Evolutionary conservation across 2,888 invertebrate species (phyloP).

Genomic region (Harmothoe impar): DNA sequence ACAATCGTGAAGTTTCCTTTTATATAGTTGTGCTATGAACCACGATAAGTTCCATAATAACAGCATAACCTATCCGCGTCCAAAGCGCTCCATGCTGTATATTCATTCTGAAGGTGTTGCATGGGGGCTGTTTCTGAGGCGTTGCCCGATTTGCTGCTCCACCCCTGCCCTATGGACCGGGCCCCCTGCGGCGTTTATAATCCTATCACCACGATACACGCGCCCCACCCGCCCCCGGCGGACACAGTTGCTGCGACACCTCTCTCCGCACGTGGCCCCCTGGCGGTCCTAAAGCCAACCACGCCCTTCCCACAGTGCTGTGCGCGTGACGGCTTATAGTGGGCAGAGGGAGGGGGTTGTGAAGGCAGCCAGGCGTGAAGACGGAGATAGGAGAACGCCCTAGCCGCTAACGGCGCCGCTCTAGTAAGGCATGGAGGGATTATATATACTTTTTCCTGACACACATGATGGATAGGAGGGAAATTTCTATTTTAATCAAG

Average conservation of each 20-base stretch:
- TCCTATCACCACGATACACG: slow-evolving; percentile 6
- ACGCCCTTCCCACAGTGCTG: neutral
- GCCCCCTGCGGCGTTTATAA: neutral
- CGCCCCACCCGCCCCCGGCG: neutral
- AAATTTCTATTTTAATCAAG: slow-evolving; percentile 34
- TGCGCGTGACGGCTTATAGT: neutral
- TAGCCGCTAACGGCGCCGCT: neutral
- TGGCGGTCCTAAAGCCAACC: neutral
- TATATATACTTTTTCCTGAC: slow-evolving; percentile 11
- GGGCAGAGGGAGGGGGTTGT: neutral
- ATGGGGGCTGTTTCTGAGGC: no score
- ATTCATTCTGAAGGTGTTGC: no score
- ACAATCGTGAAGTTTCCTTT: no score
- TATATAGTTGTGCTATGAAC: no score
- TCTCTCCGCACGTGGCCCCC: neutral
- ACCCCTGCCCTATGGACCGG: no score
- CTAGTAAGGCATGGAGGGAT: neutral
- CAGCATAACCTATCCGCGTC: no score
- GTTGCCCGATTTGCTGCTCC: no score
- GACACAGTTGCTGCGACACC: neutral
- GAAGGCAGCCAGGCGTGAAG: slow-evolving; percentile 5
- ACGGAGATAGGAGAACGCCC: slow-evolving; percentile 15
- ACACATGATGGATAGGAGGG: neutral
- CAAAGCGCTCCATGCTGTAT: no score
- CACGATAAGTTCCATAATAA: no score